phyloP scores from a whole-genome alignment of 2,888 invertebrate genomes.

The Empis livida region DNA sequence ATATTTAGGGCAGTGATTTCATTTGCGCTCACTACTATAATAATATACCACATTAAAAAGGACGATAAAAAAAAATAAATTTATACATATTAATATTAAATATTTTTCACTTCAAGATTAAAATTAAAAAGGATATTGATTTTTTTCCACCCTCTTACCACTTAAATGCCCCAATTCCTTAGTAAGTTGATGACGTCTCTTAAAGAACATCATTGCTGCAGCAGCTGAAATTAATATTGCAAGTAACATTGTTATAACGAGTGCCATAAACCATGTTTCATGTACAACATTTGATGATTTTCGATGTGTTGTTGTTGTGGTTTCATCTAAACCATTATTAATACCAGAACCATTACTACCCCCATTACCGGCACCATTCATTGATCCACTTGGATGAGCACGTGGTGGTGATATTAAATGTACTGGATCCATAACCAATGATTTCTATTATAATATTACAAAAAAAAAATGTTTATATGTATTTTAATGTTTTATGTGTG shows the following conservation, averaged over 20 bases:
- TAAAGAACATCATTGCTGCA: slow-evolving; percentile 32
- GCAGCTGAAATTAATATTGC: slow-evolving; percentile 29
- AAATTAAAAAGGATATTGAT: too few species aligned
- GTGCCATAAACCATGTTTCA: slow-evolving; percentile 34
- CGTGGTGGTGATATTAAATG: slow-evolving; percentile 35
- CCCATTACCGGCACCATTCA: slow-evolving; percentile 20
- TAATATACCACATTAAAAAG: background rate
- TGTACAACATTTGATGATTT: slow-evolving; percentile 32
- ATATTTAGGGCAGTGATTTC: slow-evolving; percentile 37
- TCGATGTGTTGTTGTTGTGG: slow-evolving; percentile 31
- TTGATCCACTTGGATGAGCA: slow-evolving; percentile 37
- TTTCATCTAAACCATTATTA: slow-evolving; percentile 18
- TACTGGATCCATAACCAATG: slow-evolving; percentile 34
- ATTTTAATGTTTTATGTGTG: background rate
- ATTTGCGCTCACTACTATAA: slow-evolving; percentile 36
- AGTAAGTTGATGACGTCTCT: slow-evolving; percentile 34
- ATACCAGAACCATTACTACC: slow-evolving; percentile 15
- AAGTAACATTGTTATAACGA: slow-evolving; percentile 30
- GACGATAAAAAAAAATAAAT: background rate
- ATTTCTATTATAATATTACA: slow-evolving; percentile 21
- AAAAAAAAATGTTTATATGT: too few species aligned
- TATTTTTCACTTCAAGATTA: background rate
- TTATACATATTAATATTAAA: background rate
- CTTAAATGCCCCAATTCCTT: slow-evolving; percentile 51
- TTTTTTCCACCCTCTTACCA: slow-evolving; percentile 34